Conservation (phyloP, 2,113 vertebrate species). For the Spea bombifrons region DNA sequence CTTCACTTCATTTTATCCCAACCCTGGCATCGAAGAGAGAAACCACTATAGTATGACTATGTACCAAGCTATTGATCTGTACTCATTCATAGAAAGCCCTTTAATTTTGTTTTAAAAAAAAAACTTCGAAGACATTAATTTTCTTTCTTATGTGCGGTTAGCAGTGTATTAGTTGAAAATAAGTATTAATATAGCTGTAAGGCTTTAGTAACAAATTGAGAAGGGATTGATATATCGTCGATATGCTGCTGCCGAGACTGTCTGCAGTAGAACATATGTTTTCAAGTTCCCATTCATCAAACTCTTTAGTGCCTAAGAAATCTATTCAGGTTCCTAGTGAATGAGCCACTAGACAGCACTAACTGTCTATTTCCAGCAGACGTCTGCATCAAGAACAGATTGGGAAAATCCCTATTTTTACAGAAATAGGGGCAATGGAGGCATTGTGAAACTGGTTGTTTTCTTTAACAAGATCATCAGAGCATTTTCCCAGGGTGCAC, state of each 20-base stretch:
- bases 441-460: conserved; percentile 28
- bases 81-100: too few species aligned
- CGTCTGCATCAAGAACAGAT: conserved; percentile 28
- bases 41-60: too few species aligned
- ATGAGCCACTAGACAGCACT: conserved; percentile 39
- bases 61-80: too few species aligned
- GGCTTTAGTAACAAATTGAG: conserved; percentile 5
- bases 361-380: conserved; percentile 23
- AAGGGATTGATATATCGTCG: conserved; percentile 37
- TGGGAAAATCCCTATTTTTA: not conserved
- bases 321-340: conserved; percentile 15
- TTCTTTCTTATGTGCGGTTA: not conserved
- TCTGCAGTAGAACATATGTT: conserved; percentile 33
- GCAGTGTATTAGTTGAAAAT: not conserved
- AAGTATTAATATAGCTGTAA: conserved; percentile 27
- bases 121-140: not conserved
- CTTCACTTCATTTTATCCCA: too few species aligned
- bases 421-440: conserved; percentile 4
- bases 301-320: conserved; percentile 38
- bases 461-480: conserved; percentile 24
- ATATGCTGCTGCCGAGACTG: conserved; percentile 21
- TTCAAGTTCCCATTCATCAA: conserved; percentile 37
- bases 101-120: too few species aligned
- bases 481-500: conserved; percentile 11
- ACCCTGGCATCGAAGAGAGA: too few species aligned